These are phyloP conservation scores for Phenganax subtilis DNA, from an alignment of 92 coral and sea anemone genomes.

Conservation along the genomic window DNA sequence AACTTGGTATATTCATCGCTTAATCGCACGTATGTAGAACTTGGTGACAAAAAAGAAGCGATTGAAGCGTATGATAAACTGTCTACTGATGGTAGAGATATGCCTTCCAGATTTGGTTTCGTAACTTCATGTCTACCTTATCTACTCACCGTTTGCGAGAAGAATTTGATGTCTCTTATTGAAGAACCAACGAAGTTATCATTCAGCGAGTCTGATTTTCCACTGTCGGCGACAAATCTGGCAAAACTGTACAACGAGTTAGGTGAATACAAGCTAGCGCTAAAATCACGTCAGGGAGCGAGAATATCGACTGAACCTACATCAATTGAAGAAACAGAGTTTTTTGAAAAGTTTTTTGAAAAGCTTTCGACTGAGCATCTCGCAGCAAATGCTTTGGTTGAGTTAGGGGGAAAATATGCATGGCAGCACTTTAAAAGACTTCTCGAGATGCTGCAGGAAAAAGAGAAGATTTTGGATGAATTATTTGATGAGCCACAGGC, in stretches of 20 bases:
- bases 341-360: neutral
- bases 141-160: slow-evolving; percentile 1
- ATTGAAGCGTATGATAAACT: slow-evolving; percentile 18
- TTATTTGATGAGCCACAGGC: too few relatives aligned
- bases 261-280: neutral
- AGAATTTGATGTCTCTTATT: slow-evolving; percentile 20
- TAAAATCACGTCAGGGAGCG: neutral
- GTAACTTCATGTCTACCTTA: slow-evolving; percentile 17
- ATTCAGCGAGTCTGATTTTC: neutral
- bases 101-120: neutral
- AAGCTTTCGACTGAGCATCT: too few relatives aligned
- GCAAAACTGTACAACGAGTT: neutral
- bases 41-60: slow-evolving; percentile 27
- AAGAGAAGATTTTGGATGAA: too few relatives aligned
- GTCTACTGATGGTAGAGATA: neutral
- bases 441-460: too few relatives aligned
- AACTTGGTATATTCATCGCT: neutral
- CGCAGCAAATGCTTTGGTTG: neutral
- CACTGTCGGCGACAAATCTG: neutral
- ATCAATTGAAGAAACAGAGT: neutral
- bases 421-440: too few relatives aligned
- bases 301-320: neutral
- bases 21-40: slow-evolving; percentile 4
- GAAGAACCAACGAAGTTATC: neutral
- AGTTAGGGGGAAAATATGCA: too few relatives aligned